Evolutionary conservation across 1,140 invertebrate species (phyloP).

Genomic region (Diachasmimorpha longicaudata): DNA sequence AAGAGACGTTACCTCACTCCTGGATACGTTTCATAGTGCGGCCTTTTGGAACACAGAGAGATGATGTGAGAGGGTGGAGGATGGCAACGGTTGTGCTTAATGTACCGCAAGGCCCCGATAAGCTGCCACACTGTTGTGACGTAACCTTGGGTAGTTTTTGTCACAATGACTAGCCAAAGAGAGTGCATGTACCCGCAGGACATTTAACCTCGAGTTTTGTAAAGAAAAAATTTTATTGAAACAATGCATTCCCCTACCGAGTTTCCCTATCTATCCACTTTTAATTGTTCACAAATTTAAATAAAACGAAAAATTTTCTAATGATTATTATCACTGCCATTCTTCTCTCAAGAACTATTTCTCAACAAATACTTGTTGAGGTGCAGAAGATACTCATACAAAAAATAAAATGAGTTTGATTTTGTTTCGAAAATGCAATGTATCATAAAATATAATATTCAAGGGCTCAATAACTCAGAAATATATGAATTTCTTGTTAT

Average conservation of each 20-base stretch:
- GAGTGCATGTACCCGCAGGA: not conserved
- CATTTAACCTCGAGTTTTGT: not conserved
- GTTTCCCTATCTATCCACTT: too few relatives aligned
- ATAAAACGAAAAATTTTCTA: too few relatives aligned
- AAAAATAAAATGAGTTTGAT: too few relatives aligned
- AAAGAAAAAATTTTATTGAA: not conserved
- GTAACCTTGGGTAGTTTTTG: not conserved
- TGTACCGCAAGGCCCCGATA: slow-evolving; percentile 54
- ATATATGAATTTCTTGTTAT: not conserved
- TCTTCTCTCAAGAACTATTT: too few relatives aligned
- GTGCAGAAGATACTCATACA: too few relatives aligned
- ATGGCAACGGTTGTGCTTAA: slow-evolving; percentile 45
- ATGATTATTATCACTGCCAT: too few relatives aligned
- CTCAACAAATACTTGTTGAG: too few relatives aligned
- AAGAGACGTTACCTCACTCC: slow-evolving; percentile 27
- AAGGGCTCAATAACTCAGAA: too few relatives aligned
- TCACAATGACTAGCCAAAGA: not conserved
- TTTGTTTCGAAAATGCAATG: too few relatives aligned
- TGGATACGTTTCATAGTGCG: not conserved
- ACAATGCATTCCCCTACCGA: too few relatives aligned
- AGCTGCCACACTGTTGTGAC: slow-evolving; percentile 33
- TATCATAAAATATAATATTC: too few relatives aligned
- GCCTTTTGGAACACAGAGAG: not conserved
- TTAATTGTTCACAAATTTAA: too few relatives aligned
- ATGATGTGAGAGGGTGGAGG: slow-evolving; percentile 27